Base-by-base conservation (phyloP, 2,888 invertebrate genomes). In the Villa cingulata region DNA sequence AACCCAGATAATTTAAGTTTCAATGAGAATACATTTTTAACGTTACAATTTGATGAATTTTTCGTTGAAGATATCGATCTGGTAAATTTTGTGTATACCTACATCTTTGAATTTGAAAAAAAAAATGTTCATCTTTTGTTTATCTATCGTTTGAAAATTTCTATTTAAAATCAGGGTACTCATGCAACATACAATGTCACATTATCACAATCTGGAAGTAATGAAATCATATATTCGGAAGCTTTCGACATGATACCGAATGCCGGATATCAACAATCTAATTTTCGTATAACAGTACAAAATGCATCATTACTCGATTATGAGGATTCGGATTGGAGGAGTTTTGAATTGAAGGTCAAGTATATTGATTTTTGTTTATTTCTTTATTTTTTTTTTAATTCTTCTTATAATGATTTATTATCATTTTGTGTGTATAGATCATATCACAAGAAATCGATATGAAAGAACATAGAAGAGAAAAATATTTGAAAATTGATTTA, bases 231-330 rank as follows among this genome's bases (percentile, higher is more conserved):
- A 7, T 69, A 65, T 54, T 56, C 71, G 3, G 60, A 65, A 1
- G 77, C 78, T 0, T 81, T 81, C 63, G 66, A 73, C 57, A 66
- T 81, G 15, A 73, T 78, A 18, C 81, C 81, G 0, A 65, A 63
- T 29, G 68, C 70, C 4, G 81, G 80, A 15, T 81, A 80, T 62
- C 77, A 78, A 59, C 58, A 65, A 4, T 74, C 75, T 51, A 64
- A 66, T 40, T 78, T 80, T 60, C 71, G 73, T 29, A 69, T 81
- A 60, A 73, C 73, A 12, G 76, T 81, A 3, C 55, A 62, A 3
- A 65, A 78, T 60, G 72, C 75, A 49, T 58, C 59, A 6, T 63
- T 72, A 57, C 65, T 82, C 18, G 80, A 82, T 59, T 82, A 69
- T 56, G 81, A 80, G 60, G 66, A 72, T 27, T 6, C 7, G 4